phyloP scores from a whole-genome alignment of 64 coral and sea anemone species.

The Cladopsammia gracilis region DNA sequence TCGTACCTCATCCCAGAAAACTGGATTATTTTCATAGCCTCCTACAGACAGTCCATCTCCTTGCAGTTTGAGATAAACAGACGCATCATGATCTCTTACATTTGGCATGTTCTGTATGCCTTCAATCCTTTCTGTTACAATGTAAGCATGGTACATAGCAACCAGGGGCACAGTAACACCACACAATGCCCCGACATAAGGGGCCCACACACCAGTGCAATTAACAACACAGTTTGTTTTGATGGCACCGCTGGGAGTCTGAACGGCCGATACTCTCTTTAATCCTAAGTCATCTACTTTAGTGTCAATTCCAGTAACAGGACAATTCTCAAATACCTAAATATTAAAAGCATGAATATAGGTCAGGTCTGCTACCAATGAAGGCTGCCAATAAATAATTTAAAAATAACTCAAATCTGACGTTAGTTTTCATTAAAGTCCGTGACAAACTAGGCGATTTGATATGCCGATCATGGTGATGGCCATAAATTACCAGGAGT shows the following conservation, averaged over 20 bases:
- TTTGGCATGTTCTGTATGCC: constrained; percentile 99
- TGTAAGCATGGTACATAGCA: constrained; percentile 98
- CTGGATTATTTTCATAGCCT: constrained; percentile 96
- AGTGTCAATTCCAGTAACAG: constrained; percentile 92
- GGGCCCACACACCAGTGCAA: constrained; percentile 93
- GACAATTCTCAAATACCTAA: constrained; percentile 93
- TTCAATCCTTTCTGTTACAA: constrained; percentile 96
- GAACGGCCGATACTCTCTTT: constrained; percentile 68
- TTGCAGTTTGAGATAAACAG: constrained; percentile 95
- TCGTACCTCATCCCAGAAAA: constrained; percentile 97
- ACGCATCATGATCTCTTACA: constrained; percentile 94
- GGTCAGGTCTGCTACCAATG: no score
- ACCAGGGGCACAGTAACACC: constrained; percentile 84
- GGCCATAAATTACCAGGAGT: no score
- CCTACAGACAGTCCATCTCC: constrained; percentile 97
- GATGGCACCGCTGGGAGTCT: constrained; percentile 79
- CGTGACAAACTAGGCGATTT: no score
- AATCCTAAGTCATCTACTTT: constrained; percentile 92
- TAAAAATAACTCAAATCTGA: no score
- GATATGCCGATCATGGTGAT: no score
- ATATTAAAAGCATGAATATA: background rate
- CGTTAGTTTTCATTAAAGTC: no score
- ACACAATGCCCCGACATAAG: constrained; percentile 84
- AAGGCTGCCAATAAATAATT: no score
- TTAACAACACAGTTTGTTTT: constrained; percentile 94